These are phyloP conservation scores for Xestia c-nigrum DNA, from an alignment of 2,888 invertebrate species.

Conservation along the genomic window DNA sequence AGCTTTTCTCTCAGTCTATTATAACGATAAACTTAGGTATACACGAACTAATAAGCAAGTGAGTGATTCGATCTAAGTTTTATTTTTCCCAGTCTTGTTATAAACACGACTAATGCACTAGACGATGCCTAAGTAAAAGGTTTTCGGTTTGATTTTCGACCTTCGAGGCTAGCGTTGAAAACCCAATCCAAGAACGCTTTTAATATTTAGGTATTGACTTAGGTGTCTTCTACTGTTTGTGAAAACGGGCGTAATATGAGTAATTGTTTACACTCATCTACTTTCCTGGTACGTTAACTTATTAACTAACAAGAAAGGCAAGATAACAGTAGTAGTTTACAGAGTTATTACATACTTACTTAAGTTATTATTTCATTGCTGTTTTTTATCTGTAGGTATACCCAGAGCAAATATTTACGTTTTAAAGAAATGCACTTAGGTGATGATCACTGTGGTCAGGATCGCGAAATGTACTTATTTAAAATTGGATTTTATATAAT, in stretches of 20 bases:
- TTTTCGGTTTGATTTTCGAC: neutral
- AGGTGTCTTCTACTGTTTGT: neutral
- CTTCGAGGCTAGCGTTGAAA: neutral
- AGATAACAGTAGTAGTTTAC: neutral
- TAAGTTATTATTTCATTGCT: neutral
- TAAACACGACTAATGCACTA: neutral
- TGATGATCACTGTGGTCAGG: neutral
- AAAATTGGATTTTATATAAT: neutral
- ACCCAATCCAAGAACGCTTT: neutral
- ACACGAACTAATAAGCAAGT: neutral
- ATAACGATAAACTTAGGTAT: neutral
- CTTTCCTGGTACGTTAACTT: neutral
- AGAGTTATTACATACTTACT: neutral
- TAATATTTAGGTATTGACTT: neutral
- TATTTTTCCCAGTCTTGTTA: slow-evolving; percentile 9
- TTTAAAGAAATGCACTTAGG: neutral
- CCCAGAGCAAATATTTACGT: neutral
- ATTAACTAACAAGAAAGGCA: neutral
- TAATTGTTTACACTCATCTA: slow-evolving; percentile 24
- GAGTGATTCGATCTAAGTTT: slow-evolving; percentile 28
- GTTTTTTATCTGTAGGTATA: neutral
- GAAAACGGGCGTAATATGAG: neutral
- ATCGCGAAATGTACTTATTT: neutral
- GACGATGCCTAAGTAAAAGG: neutral
- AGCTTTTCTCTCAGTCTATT: slow-evolving; percentile 6